Conservation (phyloP, 2,888 invertebrate species). For the Diadegma fenestrale region DNA sequence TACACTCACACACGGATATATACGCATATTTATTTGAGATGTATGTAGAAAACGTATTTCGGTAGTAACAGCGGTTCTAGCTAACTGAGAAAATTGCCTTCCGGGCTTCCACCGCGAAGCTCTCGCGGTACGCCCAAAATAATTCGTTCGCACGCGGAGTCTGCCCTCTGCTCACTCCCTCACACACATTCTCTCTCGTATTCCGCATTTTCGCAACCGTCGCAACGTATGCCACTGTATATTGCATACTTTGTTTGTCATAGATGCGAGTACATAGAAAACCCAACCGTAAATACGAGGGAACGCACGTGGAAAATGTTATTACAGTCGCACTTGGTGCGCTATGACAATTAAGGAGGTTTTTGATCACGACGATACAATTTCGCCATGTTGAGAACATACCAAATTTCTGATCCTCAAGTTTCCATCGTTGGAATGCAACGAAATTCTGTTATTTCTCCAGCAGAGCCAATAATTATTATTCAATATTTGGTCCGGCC, state of each 20-base stretch:
- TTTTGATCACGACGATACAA: no score
- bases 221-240: conserved; percentile 48
- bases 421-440: no score
- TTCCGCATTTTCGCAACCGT: conserved; percentile 61
- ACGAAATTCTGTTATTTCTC: no score
- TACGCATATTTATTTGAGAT: conserved; percentile 28
- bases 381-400: no score
- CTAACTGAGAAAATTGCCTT: conserved; percentile 66
- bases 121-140: conserved; percentile 56
- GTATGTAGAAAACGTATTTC: conserved; percentile 65
- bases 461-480: no score
- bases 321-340: conserved; percentile 34
- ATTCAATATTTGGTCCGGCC: no score
- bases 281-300: conserved; percentile 37
- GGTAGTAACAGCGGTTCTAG: conserved; percentile 60
- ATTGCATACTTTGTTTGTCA: conserved; percentile 58
- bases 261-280: conserved; percentile 26
- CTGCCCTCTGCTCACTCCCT: conserved; percentile 2
- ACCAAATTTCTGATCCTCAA: no score
- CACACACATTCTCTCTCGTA: conserved; percentile 30
- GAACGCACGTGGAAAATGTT: conserved; percentile 59
- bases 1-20: neutral
- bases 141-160: conserved; percentile 60
- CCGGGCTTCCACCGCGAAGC: conserved; percentile 42
- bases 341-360: conserved; percentile 40